phyloP scores from a whole-genome alignment of 2,113 vertebrate genomes.

The Isurus oxyrinchus region DNA sequence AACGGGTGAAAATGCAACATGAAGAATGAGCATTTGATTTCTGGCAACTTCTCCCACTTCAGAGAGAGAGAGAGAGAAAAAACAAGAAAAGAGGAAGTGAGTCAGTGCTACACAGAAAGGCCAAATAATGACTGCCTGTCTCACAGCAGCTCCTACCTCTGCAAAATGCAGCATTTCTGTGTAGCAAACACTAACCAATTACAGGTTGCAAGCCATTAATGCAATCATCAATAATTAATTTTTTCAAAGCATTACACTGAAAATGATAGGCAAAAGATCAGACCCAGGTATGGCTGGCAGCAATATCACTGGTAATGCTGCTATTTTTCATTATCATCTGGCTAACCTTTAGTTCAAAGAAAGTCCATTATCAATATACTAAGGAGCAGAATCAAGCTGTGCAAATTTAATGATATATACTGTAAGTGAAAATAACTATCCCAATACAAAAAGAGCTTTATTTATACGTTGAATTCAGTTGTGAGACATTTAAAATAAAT shows the following conservation, averaged over 20 bases:
- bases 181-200: neutral
- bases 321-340: neutral
- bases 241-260: neutral
- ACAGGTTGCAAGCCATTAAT: constrained; percentile 10
- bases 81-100: neutral
- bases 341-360: neutral
- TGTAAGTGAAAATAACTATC: neutral
- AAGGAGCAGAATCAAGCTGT: neutral
- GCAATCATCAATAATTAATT: neutral
- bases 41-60: neutral
- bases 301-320: neutral
- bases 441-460: neutral
- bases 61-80: neutral
- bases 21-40: constrained; percentile 17
- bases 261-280: neutral
- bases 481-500: neutral
- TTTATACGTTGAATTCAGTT: neutral
- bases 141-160: neutral
- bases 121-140: constrained; percentile 2
- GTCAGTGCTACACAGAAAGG: constrained; percentile 10
- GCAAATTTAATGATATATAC: neutral
- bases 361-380: neutral
- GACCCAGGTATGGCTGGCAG: neutral
- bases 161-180: neutral
- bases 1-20: neutral